Evolutionary conservation across 2,888 invertebrate genomes (phyloP).

Genomic region (Pyrrhia umbra): DNA sequence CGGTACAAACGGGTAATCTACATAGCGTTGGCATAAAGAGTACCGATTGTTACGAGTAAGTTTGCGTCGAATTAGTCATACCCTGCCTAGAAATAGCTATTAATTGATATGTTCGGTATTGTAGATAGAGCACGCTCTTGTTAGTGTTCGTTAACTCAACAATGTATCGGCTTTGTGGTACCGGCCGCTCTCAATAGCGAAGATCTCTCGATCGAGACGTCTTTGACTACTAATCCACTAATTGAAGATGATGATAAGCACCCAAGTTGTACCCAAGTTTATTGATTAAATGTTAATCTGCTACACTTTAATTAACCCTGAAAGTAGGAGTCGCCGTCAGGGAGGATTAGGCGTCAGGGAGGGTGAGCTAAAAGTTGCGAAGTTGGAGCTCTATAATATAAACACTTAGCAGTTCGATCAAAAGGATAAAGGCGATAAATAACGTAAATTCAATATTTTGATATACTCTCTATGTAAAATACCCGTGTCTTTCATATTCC

Average conservation of each 20-base stretch:
- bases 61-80: slow-evolving; percentile 56
- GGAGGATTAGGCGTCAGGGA: slow-evolving; percentile 1
- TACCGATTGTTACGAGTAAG: slow-evolving; percentile 48
- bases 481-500: slow-evolving; percentile 19
- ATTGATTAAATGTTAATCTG: slow-evolving; percentile 55
- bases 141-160: slow-evolving; percentile 65
- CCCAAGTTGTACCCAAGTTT: slow-evolving; percentile 43
- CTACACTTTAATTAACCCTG: slow-evolving; percentile 42
- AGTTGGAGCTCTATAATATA: slow-evolving; percentile 17
- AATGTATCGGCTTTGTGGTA: slow-evolving; percentile 56
- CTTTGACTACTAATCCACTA: slow-evolving; percentile 57
- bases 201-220: slow-evolving; percentile 32
- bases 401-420: slow-evolving; percentile 18
- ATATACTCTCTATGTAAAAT: slow-evolving; percentile 20
- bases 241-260: slow-evolving; percentile 60
- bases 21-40: slow-evolving; percentile 44
- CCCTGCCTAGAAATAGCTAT: slow-evolving; percentile 52
- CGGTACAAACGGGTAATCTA: slow-evolving; percentile 43
- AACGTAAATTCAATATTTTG: slow-evolving; percentile 15
- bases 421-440: slow-evolving; percentile 7
- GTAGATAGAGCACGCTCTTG: slow-evolving; percentile 73
- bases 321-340: slow-evolving; percentile 24
- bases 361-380: slow-evolving; percentile 1
- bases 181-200: slow-evolving; percentile 40
- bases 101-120: slow-evolving; percentile 64